Percentiles rank a stretch among this genome's conserved stretches.
Evolutionary conservation across 2,797 vertebrate species (phyloP).

Genomic region (Melanogrammus aeglefinus): DNA sequence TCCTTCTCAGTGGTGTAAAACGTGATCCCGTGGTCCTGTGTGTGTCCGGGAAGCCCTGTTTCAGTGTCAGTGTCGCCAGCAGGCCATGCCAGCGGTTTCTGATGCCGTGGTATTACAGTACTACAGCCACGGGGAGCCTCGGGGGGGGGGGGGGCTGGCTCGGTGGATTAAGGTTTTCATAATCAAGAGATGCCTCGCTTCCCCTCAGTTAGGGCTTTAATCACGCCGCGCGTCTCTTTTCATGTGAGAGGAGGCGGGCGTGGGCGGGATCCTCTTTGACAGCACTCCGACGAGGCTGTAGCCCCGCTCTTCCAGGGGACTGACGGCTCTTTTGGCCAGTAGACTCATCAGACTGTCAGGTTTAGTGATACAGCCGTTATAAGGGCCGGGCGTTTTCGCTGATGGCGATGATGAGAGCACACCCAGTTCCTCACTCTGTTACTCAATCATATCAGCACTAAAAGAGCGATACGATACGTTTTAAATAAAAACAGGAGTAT

Average conservation of each 20-base stretch:
- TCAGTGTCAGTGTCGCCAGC: background rate
- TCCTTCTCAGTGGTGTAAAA: too few species aligned
- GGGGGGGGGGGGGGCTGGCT: background rate
- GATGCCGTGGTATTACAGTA: background rate
- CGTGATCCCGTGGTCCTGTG: too few species aligned
- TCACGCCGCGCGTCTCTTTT: constrained; percentile 40
- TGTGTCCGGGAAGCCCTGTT: background rate
- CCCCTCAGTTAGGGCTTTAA: constrained; percentile 37
- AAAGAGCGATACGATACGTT: too few species aligned
- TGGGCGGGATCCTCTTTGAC: constrained; percentile 27
- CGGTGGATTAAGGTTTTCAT: constrained; percentile 4
- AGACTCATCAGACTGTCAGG: background rate
- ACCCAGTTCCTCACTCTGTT: too few species aligned
- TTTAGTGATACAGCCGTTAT: background rate
- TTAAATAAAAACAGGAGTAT: too few species aligned
- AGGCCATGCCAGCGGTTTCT: background rate
- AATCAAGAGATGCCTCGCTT: constrained; percentile 47
- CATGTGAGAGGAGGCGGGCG: constrained; percentile 26
- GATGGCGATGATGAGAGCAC: background rate
- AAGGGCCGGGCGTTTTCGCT: background rate
- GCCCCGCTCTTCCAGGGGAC: background rate
- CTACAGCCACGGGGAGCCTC: background rate
- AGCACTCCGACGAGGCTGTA: constrained; percentile 10
- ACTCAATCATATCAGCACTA: too few species aligned
- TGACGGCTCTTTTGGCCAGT: background rate